These are phyloP conservation scores for Sebastes variabilis DNA, from an alignment of 2,797 vertebrate genomes.

Conservation along the genomic window DNA sequence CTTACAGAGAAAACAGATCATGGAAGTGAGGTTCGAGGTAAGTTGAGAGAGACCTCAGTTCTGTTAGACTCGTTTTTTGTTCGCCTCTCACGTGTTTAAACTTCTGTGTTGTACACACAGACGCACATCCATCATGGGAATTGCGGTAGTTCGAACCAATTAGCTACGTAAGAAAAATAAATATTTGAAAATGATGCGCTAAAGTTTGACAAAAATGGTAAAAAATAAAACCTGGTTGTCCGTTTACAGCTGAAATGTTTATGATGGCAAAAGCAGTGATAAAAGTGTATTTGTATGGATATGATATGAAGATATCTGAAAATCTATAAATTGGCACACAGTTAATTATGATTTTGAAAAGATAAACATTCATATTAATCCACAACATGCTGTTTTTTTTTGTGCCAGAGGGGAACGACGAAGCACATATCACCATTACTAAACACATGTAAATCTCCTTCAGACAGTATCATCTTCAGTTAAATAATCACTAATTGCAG, in stretches of 20 bases:
- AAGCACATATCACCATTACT: not conserved
- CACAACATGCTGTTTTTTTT: not conserved
- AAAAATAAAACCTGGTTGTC: not conserved
- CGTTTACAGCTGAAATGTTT: not conserved
- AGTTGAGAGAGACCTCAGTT: conserved; percentile 45
- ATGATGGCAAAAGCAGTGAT: not conserved
- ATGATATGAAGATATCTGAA: not conserved
- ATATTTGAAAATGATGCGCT: not conserved
- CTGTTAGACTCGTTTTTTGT: not conserved
- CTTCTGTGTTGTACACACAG: not conserved
- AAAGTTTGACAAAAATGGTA: not conserved
- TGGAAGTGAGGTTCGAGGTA: conserved; percentile 90
- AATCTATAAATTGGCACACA: not conserved
- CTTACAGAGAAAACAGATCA: conserved; percentile 90
- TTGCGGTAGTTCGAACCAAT: not conserved
- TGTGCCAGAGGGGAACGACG: not conserved
- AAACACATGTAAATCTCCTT: not conserved
- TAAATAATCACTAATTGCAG: not conserved
- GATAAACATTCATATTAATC: not conserved
- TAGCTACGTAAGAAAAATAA: not conserved
- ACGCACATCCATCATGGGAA: not conserved
- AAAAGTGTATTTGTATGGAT: not conserved
- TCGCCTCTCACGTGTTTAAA: not conserved
- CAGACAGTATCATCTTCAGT: not conserved
- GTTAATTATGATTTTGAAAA: not conserved